Base-by-base conservation (phyloP, 2,888 invertebrate genomes). In the Nomada goodeniana region DNA sequence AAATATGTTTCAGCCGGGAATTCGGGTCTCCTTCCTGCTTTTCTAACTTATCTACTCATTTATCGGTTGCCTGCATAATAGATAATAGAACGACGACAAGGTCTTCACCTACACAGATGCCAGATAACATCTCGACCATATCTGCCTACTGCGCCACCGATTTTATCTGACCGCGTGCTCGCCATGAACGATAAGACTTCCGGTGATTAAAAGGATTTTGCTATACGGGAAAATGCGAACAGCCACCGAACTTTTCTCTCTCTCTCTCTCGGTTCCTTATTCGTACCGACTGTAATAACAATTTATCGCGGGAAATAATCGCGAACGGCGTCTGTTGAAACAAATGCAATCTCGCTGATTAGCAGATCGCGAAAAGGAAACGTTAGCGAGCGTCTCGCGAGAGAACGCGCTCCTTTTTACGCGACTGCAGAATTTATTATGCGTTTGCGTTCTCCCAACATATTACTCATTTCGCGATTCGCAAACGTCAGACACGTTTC, bases 161-260 rank as follows among this genome's bases (percentile, higher is more conserved):
- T 80, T 72, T 80, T 83, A 86, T 86, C 76, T 52, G 23, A n/a
- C 57, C 60, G 55, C 64, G 55, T 67, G 70, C 63, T 86, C 61
- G 13, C 69, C 57, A 47, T 64, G 69, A 61, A 55, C 80, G 76
- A 83, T 71, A 83, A 86, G 76, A 61, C 80, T 86, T 83, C 72
- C 79, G 74, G 55, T 59, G 50, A 65, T 85, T 85, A 83, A 74
- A 61, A 80, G 67, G 71, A 82, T 82, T 75, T 67, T 42, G 75
- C 81, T 80, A 44, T 75, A 50, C 70, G 26, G 55, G 75, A 63
- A 67, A 71, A 71, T 65, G 61, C 60, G 72, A 80, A 59, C 74
- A 69, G 65, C 61, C 15, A 23, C 57, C 57, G 52, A 72, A 59
- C 75, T 63, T 60, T 60, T 60, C 23, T 23, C 23, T 50, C 23